Evolutionary conservation across 2,888 invertebrate genomes (phyloP).

Genomic region (Phaedon cochleariae): DNA sequence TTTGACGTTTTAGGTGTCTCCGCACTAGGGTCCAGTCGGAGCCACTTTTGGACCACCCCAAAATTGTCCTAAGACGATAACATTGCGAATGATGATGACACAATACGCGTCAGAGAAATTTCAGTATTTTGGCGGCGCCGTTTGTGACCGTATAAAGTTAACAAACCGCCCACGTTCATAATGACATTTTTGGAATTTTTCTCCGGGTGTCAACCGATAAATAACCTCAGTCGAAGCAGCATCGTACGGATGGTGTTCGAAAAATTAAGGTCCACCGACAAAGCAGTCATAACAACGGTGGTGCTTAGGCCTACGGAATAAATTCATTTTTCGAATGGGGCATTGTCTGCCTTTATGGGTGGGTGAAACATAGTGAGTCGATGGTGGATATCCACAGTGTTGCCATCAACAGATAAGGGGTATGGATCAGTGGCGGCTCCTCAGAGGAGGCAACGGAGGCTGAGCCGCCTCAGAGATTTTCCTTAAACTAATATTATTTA

Average conservation of each 20-base stretch:
- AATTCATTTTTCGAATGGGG: conserved; percentile 13
- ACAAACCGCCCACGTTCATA: conserved; percentile 40
- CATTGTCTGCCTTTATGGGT: conserved; percentile 10
- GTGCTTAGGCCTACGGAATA: conserved; percentile 3
- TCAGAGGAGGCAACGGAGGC: too few species aligned
- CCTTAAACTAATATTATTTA: too few species aligned
- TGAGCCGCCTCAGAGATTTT: too few species aligned
- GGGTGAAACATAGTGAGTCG: background rate
- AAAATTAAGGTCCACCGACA: conserved; percentile 28
- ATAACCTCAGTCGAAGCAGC: conserved; percentile 23
- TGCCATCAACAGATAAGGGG: background rate
- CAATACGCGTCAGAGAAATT: background rate
- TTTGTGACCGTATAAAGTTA: conserved; percentile 22
- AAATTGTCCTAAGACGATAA: background rate
- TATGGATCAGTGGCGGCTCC: too few species aligned
- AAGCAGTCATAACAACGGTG: conserved; percentile 29
- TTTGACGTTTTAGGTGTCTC: too few species aligned
- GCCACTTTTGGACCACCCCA: conserved; percentile 10
- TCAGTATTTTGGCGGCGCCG: conserved; percentile 17
- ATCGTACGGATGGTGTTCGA: conserved; percentile 7
- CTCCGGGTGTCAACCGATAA: conserved; percentile 27
- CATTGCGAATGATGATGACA: background rate
- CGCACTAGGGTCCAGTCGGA: too few species aligned
- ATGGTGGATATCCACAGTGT: background rate
- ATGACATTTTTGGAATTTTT: conserved; percentile 44